Percentiles rank a stretch among this genome's conserved stretches.
Evolutionary conservation across 2,113 vertebrate species (phyloP).

Genomic region (human (Homo sapiens)): DNA sequence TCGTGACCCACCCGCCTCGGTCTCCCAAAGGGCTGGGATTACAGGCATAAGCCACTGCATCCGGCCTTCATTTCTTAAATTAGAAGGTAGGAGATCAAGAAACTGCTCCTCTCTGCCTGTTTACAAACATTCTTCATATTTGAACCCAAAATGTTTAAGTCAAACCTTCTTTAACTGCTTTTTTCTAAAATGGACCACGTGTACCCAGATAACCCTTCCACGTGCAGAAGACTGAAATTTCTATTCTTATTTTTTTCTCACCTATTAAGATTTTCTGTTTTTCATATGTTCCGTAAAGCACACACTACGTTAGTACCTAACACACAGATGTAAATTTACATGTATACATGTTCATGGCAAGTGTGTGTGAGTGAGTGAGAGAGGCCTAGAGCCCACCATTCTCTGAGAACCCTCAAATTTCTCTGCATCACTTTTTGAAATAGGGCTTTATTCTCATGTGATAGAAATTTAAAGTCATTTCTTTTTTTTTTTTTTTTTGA

Average conservation of each 20-base stretch:
- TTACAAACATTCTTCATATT: neutral
- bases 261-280: neutral
- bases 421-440: neutral
- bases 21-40: no score
- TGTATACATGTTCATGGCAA: neutral
- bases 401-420: neutral
- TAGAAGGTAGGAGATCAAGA: no score
- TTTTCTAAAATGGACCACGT: neutral
- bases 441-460: neutral
- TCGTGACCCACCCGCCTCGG: no score
- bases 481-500: no score
- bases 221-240: neutral
- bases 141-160: neutral
- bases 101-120: neutral
- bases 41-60: no score
- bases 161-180: no score
- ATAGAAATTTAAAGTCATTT: neutral
- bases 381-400: neutral
- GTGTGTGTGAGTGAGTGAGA: neutral
- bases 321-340: neutral
- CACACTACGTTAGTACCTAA: neutral
- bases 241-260: neutral
- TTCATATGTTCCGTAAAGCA: neutral
- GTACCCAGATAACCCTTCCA: neutral
- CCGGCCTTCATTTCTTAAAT: rapidly evolving